Evolutionary conservation across 2,113 vertebrate species (phyloP), one percentile per base, ranked within the genome.

Genomic region (Pao palembangensis): DNA sequence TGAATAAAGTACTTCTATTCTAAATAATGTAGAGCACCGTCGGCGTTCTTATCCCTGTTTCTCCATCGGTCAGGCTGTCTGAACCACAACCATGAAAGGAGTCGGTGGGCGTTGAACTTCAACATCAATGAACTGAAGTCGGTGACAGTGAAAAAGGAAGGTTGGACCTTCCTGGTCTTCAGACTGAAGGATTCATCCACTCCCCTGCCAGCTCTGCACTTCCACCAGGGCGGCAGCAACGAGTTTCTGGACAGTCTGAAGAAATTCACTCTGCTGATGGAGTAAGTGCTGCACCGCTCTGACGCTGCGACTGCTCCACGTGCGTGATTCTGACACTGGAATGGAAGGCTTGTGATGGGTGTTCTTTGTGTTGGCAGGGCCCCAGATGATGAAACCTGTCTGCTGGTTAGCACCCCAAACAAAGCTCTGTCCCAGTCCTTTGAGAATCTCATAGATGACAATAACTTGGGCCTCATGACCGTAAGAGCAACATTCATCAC

Each of bases 401-500:
- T 97, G 66, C 73, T 94, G 78, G 94, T 97, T 83, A 93, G 92
- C 76, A 89, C 88, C 53, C 92, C 93, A 11, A 95, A 88, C 90
- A 94, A 93, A 78, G 91, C 93, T 76, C 91, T 96, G 76, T 96
- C 94, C 38, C 95, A 98, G 83, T 98, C 97, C 73, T 98, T 99
- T 78, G 97, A 98, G 92, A 98, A 98, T 86, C 94, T 99, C 55
- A 90, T 96, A 73, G 96, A 98, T 61, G 97, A 98, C 75, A 87
- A 94, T 77, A 92, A 91, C 48, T 95, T 92, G 73, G 92, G 93
- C 61, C 87, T 96, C 49, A 84, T 97, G 51, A 90, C 96, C 61
- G 96, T 96, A 90, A 72, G 92, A 31, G 21, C 49, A 5, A 25
- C 41, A 3, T 1, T 13, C 16, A 21, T 48, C 17, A 7, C 12